These are phyloP conservation scores for Oreochromis mossambicus DNA, from an alignment of 2,797 vertebrate genomes.

Conservation along the genomic window DNA sequence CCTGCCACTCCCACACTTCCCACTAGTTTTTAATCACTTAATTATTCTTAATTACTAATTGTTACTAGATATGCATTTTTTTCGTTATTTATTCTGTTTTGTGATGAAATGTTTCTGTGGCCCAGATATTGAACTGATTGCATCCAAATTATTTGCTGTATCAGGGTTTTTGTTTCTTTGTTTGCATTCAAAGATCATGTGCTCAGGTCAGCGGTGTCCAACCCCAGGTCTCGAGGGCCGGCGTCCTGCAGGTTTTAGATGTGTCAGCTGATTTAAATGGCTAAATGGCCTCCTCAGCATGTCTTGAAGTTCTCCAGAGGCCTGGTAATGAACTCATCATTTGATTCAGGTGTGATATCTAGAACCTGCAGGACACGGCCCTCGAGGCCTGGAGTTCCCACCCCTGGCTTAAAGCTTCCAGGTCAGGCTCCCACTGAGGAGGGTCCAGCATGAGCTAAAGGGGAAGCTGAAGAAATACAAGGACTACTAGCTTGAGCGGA, in stretches of 20 bases:
- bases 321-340: background rate
- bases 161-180: background rate
- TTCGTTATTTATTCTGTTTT: background rate
- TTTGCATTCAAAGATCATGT: background rate
- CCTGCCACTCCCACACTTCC: background rate
- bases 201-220: background rate
- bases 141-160: background rate
- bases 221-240: rapidly evolving
- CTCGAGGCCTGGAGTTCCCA: background rate
- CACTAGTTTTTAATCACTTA: background rate
- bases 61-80: background rate
- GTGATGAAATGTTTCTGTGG: background rate
- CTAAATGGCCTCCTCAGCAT: background rate
- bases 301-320: background rate
- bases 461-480: background rate
- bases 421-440: background rate
- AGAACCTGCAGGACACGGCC: background rate
- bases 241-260: background rate
- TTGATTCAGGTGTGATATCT: background rate
- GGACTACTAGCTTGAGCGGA: background rate
- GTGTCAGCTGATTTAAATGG: background rate
- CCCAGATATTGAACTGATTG: background rate
- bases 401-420: background rate
- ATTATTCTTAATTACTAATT: background rate
- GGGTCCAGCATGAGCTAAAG: background rate